Evolutionary conservation across 2,113 vertebrate genomes (phyloP).

Genomic region (Axis porcinus): DNA sequence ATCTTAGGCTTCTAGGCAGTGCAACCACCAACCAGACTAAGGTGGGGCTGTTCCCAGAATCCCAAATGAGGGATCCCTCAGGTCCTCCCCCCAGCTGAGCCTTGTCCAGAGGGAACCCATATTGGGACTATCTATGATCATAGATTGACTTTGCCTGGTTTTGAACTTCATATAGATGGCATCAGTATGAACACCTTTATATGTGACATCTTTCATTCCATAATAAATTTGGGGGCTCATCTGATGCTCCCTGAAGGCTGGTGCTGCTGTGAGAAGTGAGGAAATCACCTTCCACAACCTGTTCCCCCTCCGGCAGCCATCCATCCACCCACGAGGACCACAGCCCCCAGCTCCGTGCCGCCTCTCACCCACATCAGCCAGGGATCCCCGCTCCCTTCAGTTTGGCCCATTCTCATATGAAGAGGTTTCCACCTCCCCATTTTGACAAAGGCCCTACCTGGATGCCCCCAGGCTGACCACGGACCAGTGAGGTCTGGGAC

Average conservation of each 20-base stretch:
- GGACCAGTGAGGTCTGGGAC: no score
- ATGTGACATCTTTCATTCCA: not conserved
- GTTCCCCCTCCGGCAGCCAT: not conserved
- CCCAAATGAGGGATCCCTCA: rapidly evolving
- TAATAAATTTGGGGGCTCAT: no score
- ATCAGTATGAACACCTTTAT: not conserved
- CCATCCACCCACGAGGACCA: not conserved
- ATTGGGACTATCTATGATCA: not conserved
- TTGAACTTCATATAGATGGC: not conserved
- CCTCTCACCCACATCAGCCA: not conserved
- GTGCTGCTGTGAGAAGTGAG: not conserved
- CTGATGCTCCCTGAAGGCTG: not conserved
- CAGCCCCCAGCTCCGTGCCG: not conserved
- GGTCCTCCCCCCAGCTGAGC: not conserved
- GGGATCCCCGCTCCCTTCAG: not conserved
- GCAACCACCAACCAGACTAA: not conserved
- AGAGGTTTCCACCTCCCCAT: not conserved
- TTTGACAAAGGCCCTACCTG: not conserved
- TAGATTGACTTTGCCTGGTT: not conserved
- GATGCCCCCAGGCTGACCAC: not conserved
- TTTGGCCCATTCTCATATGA: not conserved
- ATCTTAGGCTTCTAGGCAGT: not conserved
- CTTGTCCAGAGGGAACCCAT: not conserved
- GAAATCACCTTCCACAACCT: not conserved
- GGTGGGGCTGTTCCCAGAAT: not conserved